A percentile compares a stretch with the other conserved stretches of the same genome.
Conservation (phyloP, 1,140 invertebrate species). For the Hylaeus volcanicus region DNA sequence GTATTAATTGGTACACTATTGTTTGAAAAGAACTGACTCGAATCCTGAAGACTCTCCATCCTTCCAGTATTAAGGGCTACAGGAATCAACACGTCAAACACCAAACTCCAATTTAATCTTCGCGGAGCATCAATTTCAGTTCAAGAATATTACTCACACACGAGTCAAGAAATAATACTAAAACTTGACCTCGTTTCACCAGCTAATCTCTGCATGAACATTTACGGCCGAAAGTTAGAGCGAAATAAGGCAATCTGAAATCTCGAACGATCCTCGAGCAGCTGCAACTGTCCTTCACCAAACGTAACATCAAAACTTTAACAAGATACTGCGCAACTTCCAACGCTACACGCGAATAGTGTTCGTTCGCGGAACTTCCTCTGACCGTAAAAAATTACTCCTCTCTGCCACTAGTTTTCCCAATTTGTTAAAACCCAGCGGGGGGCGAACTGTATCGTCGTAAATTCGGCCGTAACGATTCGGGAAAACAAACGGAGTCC, state of each 20-base stretch:
- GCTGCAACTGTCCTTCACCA: slow-evolving; percentile 14
- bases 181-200: slow-evolving; percentile 4
- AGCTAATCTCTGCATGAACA: slow-evolving; percentile 28
- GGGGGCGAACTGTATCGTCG: not conserved
- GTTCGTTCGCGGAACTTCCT: not conserved
- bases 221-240: slow-evolving; percentile 8
- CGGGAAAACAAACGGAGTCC: not conserved
- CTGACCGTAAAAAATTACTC: slow-evolving; percentile 7
- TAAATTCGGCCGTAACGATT: not conserved
- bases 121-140: not conserved
- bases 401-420: not conserved
- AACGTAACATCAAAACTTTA: slow-evolving; percentile 27
- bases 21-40: no score
- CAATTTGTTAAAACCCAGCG: not conserved
- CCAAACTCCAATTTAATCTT: not conserved
- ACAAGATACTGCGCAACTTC: slow-evolving; percentile 18
- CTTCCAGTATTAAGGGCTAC: no score
- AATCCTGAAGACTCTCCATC: not conserved
- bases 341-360: not conserved
- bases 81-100: not conserved
- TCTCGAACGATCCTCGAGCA: slow-evolving; percentile 20
- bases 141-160: not conserved
- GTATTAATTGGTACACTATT: no score
- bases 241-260: slow-evolving; percentile 29
- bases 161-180: not conserved